Conservation (phyloP, 2,797 vertebrate species). For the Rhinella marina region DNA sequence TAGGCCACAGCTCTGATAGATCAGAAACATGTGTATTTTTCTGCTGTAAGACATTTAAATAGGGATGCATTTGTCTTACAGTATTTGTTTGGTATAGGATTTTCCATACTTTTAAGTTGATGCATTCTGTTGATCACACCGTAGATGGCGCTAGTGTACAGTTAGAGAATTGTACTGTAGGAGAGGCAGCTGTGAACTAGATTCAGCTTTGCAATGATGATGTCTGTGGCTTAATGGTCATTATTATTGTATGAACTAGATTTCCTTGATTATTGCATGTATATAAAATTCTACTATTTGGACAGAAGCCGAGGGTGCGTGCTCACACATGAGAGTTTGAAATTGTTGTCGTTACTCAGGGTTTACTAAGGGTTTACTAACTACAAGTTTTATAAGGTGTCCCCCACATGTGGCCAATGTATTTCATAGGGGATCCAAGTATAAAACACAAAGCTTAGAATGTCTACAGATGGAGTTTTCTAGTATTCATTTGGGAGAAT, state of each 20-base stretch:
- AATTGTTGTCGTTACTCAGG: background rate
- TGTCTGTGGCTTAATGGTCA: too few species aligned
- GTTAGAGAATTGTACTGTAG: background rate
- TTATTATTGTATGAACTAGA: background rate
- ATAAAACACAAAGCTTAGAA: too few species aligned
- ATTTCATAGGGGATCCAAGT: too few species aligned
- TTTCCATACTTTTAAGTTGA: background rate
- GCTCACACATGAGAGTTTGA: background rate
- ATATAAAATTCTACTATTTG: background rate
- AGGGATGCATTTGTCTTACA: too few species aligned
- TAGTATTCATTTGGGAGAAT: too few species aligned
- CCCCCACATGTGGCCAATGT: too few species aligned
- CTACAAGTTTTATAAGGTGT: too few species aligned
- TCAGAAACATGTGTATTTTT: too few species aligned
- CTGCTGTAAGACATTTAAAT: too few species aligned
- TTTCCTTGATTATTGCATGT: background rate
- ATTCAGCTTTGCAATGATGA: background rate
- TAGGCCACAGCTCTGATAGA: too few species aligned
- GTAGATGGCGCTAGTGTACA: constrained; percentile 23
- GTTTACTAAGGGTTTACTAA: background rate
- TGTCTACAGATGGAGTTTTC: too few species aligned
- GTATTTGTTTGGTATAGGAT: background rate
- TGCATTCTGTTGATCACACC: background rate
- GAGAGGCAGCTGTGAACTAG: background rate
- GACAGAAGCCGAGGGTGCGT: background rate